These are phyloP conservation scores for Rallus limicola DNA, from an alignment of 2,113 vertebrate species.

Conservation along the genomic window DNA sequence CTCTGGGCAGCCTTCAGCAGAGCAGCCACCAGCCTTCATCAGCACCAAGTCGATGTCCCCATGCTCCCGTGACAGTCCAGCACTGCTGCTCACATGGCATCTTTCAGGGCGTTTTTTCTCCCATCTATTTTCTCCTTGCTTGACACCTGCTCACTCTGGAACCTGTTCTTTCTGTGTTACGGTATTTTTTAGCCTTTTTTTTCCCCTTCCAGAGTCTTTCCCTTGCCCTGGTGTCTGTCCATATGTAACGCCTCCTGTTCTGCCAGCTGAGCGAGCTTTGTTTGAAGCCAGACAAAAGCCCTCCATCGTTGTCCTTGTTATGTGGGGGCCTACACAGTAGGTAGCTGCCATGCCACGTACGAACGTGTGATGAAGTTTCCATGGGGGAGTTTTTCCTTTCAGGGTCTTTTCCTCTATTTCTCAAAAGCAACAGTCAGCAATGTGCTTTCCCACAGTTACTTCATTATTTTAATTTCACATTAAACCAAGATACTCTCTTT, in stretches of 20 bases:
- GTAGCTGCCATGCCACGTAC: neutral
- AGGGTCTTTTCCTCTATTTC: neutral
- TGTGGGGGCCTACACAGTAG: neutral
- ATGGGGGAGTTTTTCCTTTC: neutral
- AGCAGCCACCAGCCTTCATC: neutral
- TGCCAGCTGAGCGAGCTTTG: neutral
- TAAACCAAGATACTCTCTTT: neutral
- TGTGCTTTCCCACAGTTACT: neutral
- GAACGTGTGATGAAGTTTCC: neutral
- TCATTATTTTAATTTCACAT: neutral
- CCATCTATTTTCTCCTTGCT: neutral
- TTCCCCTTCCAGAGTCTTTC: neutral
- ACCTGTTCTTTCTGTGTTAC: neutral
- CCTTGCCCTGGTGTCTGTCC: neutral
- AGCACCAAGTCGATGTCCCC: neutral
- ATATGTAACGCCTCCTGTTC: neutral
- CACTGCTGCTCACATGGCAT: accelerated
- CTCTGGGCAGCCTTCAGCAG: neutral
- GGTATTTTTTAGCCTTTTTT: neutral
- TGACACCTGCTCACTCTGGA: neutral
- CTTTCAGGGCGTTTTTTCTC: accelerated
- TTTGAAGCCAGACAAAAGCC: neutral
- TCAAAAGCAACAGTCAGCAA: neutral
- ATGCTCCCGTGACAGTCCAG: neutral
- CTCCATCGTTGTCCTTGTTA: neutral